Evolutionary conservation across 1,140 invertebrate genomes (phyloP).

Genomic region (Portunus trituberculatus): DNA sequence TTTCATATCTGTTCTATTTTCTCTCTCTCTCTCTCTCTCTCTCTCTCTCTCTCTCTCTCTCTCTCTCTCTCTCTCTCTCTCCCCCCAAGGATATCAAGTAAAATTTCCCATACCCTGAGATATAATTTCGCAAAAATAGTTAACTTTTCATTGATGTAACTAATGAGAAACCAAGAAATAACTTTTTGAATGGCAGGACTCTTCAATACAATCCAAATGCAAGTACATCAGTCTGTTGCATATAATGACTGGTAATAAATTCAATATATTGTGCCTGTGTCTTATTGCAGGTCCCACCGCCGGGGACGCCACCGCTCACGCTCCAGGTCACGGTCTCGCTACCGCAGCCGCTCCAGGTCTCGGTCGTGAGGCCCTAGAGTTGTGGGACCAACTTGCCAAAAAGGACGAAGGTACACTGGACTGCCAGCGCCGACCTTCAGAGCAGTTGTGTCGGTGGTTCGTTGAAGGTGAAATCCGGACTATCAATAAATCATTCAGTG

Average conservation of each 20-base stretch:
- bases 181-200: background rate
- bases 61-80: background rate
- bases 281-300: constrained; percentile 54
- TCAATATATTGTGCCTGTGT: constrained; percentile 18
- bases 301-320: constrained; percentile 42
- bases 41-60: constrained; percentile 1
- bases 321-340: constrained; percentile 47
- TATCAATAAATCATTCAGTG: constrained; percentile 1
- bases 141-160: too few relatives aligned
- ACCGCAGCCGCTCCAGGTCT: constrained; percentile 52
- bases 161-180: too few relatives aligned
- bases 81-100: background rate
- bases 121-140: too few relatives aligned
- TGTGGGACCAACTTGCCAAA: background rate
- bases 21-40: constrained; percentile 32
- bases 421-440: background rate
- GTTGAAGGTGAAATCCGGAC: background rate
- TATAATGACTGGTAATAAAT: background rate
- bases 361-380: constrained; percentile 45
- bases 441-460: background rate
- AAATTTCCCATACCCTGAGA: too few relatives aligned
- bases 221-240: background rate
- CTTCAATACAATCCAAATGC: background rate
- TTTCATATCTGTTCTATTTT: background rate
- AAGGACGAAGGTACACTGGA: constrained; percentile 23